These are phyloP conservation scores for Emmelina monodactyla DNA, from an alignment of 2,888 invertebrate species.

Conservation along the genomic window DNA sequence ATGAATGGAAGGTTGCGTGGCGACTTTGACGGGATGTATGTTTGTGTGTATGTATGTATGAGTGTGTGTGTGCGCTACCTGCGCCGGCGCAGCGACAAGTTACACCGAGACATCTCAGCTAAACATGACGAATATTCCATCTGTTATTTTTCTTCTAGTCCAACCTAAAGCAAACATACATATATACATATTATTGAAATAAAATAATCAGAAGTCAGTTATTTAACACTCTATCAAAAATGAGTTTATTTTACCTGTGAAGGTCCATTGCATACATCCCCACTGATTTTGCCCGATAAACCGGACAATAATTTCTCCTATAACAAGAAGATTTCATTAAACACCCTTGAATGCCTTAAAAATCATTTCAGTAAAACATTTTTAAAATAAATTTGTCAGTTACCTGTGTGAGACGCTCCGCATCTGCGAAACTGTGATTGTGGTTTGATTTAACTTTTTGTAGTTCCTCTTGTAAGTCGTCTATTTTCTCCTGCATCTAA, in stretches of 20 bases:
- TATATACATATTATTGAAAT: slow-evolving; percentile 2
- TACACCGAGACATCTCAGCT: slow-evolving; percentile 34
- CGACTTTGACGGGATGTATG: too few species aligned
- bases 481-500: slow-evolving; percentile 63
- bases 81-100: slow-evolving; percentile 20
- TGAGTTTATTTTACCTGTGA: slow-evolving; percentile 42
- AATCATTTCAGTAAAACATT: background rate
- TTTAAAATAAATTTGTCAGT: background rate
- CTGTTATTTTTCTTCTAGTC: slow-evolving; percentile 65
- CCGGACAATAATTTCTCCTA: slow-evolving; percentile 59
- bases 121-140: slow-evolving; percentile 25
- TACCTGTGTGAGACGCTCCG: slow-evolving; percentile 47
- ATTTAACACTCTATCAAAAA: slow-evolving; percentile 1
- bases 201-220: background rate
- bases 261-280: slow-evolving; percentile 49
- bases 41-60: too few species aligned
- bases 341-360: background rate
- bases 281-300: slow-evolving; percentile 42
- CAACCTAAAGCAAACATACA: slow-evolving; percentile 39
- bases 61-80: slow-evolving; percentile 27
- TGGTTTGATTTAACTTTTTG: slow-evolving; percentile 35
- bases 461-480: slow-evolving; percentile 49
- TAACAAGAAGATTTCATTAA: slow-evolving; percentile 14
- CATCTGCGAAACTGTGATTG: slow-evolving; percentile 42
- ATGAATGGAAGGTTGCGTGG: too few species aligned